phyloP scores from a whole-genome alignment of 2,113 vertebrate species.

The Micromys minutus region DNA sequence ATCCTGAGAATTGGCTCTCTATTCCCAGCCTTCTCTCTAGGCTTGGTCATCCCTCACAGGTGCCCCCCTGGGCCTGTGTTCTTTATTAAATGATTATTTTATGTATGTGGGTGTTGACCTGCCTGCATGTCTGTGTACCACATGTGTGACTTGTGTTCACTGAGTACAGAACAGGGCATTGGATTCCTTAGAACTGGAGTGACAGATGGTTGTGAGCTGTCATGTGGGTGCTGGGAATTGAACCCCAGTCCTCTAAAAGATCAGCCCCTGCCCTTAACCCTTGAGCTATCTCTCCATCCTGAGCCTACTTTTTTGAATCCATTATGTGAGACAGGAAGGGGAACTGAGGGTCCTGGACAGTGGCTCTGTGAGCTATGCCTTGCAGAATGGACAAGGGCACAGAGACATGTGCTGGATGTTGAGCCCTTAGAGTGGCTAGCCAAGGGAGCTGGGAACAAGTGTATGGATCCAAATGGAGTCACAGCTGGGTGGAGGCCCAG shows the following conservation, averaged over 20 bases:
- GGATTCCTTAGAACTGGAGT: not conserved
- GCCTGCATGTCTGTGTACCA: not conserved
- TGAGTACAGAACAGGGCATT: not conserved
- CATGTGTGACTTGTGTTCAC: no score
- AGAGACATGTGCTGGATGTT: fast-evolving
- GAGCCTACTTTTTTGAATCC: not conserved
- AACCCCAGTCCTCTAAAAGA: not conserved
- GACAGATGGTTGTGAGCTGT: not conserved
- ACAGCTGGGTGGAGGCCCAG: not conserved
- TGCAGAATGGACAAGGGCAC: not conserved
- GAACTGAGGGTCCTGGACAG: not conserved
- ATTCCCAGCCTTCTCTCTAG: not conserved
- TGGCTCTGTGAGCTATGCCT: not conserved
- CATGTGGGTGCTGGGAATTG: not conserved
- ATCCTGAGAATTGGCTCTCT: not conserved
- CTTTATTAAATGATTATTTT: not conserved
- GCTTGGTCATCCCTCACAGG: not conserved
- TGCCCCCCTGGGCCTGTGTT: not conserved
- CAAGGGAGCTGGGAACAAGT: fast-evolving
- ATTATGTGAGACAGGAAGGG: not conserved
- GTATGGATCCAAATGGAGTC: not conserved
- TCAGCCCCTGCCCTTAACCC: not conserved
- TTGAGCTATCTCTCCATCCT: not conserved
- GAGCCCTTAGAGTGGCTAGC: not conserved
- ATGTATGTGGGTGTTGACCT: not conserved